Percentiles rank a stretch among this genome's conserved stretches.
These are phyloP conservation scores for Dolomedes plantarius DNA, from an alignment of 2,888 invertebrate genomes.

Conservation along the genomic window DNA sequence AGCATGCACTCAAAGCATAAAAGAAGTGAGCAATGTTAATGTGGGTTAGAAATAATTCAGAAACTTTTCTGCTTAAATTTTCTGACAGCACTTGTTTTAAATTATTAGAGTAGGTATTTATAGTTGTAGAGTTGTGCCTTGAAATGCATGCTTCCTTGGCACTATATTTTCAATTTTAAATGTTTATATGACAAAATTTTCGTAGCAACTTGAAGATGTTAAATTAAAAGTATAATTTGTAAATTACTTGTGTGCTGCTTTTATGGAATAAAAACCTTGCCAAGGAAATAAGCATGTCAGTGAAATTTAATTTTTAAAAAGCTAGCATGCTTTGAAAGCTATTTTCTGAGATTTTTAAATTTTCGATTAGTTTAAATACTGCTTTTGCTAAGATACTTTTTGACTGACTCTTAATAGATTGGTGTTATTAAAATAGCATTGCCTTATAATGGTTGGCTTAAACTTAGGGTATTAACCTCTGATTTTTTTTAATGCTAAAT, in stretches of 20 bases:
- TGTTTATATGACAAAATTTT: neutral
- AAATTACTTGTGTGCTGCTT: neutral
- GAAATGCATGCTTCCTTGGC: constrained; percentile 12
- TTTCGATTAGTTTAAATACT: neutral
- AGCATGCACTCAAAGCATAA: neutral
- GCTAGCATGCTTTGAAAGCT: constrained; percentile 16
- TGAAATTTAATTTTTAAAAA: constrained; percentile 10
- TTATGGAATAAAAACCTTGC: neutral
- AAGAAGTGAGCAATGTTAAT: neutral
- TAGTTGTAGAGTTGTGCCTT: constrained; percentile 2
- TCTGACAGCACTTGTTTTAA: neutral
- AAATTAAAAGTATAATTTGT: neutral
- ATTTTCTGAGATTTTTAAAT: constrained; percentile 14
- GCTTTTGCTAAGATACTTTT: constrained; percentile 18
- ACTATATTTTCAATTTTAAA: constrained; percentile 16
- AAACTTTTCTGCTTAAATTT: neutral
- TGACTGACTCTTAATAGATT: neutral
- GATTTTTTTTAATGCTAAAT: too few species aligned
- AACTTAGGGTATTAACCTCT: too few species aligned
- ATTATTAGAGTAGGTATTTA: neutral
- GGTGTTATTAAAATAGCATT: constrained; percentile 9
- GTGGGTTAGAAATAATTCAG: neutral
- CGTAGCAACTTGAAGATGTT: neutral
- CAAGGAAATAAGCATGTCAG: constrained; percentile 8
- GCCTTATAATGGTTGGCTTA: too few species aligned